phyloP scores from a whole-genome alignment of 1,140 invertebrate species.

The Zophobas morio region DNA sequence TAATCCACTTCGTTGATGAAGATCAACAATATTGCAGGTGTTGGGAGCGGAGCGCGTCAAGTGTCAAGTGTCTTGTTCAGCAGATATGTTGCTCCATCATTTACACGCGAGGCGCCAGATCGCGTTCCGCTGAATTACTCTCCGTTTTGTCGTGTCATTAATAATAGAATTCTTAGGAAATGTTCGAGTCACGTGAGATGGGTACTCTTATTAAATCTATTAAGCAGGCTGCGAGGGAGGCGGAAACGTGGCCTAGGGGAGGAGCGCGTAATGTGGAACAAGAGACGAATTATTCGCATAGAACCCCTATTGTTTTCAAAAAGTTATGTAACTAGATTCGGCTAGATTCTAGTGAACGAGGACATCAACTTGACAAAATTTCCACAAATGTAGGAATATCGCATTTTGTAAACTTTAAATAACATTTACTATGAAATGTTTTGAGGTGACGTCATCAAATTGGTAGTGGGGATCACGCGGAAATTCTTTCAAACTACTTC shows the following conservation, averaged over 20 bases:
- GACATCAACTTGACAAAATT: too few relatives aligned
- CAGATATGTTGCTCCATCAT: slow-evolving; percentile 20
- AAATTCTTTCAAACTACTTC: too few relatives aligned
- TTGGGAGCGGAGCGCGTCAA: slow-evolving; percentile 5
- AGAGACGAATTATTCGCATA: too few relatives aligned
- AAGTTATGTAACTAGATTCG: too few relatives aligned
- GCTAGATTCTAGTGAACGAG: too few relatives aligned
- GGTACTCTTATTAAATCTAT: neutral
- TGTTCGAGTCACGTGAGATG: slow-evolving; percentile 2
- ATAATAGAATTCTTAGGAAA: slow-evolving; percentile 28
- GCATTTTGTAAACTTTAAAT: too few relatives aligned
- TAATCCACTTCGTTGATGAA: slow-evolving; percentile 4
- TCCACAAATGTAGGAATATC: too few relatives aligned
- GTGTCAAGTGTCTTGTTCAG: slow-evolving; percentile 16
- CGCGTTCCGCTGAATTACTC: slow-evolving; percentile 14
- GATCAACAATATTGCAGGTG: slow-evolving; percentile 8
- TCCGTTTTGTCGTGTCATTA: slow-evolving; percentile 5
- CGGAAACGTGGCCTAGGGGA: neutral
- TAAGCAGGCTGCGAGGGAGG: neutral
- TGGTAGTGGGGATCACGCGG: too few relatives aligned
- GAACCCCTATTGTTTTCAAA: too few relatives aligned
- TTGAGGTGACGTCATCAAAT: too few relatives aligned
- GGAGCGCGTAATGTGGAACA: too few relatives aligned
- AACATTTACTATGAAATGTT: too few relatives aligned
- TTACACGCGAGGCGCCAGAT: slow-evolving; percentile 11